phyloP scores from a whole-genome alignment of 1,140 invertebrate species.

The Drosophila sp. region DNA sequence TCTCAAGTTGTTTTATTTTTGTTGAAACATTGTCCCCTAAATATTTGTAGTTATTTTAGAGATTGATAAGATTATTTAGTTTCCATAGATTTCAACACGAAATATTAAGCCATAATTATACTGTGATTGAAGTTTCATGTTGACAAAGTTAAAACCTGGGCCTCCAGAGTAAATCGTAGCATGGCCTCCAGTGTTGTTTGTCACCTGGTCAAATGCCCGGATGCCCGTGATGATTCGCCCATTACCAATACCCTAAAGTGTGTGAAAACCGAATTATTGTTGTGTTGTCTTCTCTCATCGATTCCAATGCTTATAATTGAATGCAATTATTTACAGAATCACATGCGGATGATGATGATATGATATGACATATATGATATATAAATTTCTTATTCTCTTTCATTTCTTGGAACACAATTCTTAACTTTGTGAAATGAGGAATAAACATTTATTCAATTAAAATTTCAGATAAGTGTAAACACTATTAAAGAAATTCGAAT shows the following conservation, averaged over 20 bases:
- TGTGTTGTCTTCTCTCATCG: background rate
- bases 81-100: constrained; percentile 85
- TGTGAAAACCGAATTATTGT: constrained; percentile 35
- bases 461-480: background rate
- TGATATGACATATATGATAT: constrained; percentile 6
- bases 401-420: no score
- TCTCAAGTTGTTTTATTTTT: background rate
- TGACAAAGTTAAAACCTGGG: constrained; percentile 84
- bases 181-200: constrained; percentile 86
- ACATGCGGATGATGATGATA: constrained; percentile 8
- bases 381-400: no score
- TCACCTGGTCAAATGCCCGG: constrained; percentile 86
- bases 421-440: no score
- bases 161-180: constrained; percentile 85
- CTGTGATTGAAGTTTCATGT: constrained; percentile 86
- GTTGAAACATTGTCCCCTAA: no score
- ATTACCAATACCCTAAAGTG: constrained; percentile 71
- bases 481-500: background rate
- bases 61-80: constrained; percentile 43
- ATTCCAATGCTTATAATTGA: background rate
- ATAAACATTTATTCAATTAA: background rate
- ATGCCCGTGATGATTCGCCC: constrained; percentile 85
- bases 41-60: background rate
- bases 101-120: constrained; percentile 86
- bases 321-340: constrained; percentile 4